Percentiles rank a stretch among this genome's conserved stretches.
Conservation (phyloP, 2,797 vertebrate species). For the Clamator glandarius region DNA sequence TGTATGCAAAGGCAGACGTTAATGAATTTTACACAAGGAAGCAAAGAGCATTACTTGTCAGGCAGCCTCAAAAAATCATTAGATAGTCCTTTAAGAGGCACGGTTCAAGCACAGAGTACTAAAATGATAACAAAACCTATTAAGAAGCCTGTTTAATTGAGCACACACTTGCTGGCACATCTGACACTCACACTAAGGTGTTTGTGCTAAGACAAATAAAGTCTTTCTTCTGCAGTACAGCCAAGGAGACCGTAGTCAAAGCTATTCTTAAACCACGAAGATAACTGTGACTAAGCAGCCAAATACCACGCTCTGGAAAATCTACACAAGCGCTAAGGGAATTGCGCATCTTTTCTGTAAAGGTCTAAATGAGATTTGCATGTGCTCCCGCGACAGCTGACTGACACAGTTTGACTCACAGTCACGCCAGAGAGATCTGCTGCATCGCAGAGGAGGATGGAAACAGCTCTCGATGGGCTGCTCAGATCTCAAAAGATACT, state of each 20-base stretch:
- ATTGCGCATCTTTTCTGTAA: not conserved
- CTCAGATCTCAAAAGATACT: not conserved
- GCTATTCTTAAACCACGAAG: conserved; percentile 12
- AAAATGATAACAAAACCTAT: conserved; percentile 44
- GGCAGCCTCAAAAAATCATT: conserved; percentile 52
- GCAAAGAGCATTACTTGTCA: conserved; percentile 40
- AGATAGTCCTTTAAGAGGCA: conserved; percentile 6
- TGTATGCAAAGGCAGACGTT: conserved; percentile 11
- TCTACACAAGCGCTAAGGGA: not conserved
- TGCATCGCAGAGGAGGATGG: not conserved
- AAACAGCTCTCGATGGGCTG: not conserved
- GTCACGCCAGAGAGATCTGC: not conserved
- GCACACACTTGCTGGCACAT: not conserved
- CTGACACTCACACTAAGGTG: conserved; percentile 22
- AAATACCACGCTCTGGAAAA: conserved; percentile 42
- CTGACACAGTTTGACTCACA: conserved; percentile 40
- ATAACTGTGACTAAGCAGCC: conserved; percentile 44
- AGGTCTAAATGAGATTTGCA: not conserved
- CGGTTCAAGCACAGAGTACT: not conserved
- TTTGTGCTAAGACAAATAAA: conserved; percentile 31
- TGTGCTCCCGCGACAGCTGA: not conserved
- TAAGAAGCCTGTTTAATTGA: conserved; percentile 54
- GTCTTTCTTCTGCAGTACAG: not conserved
- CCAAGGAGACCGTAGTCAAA: not conserved
- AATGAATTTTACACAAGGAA: conserved; percentile 42